Evolutionary conservation across 2,888 invertebrate genomes (phyloP).

Genomic region (Bedellia somnulentella): DNA sequence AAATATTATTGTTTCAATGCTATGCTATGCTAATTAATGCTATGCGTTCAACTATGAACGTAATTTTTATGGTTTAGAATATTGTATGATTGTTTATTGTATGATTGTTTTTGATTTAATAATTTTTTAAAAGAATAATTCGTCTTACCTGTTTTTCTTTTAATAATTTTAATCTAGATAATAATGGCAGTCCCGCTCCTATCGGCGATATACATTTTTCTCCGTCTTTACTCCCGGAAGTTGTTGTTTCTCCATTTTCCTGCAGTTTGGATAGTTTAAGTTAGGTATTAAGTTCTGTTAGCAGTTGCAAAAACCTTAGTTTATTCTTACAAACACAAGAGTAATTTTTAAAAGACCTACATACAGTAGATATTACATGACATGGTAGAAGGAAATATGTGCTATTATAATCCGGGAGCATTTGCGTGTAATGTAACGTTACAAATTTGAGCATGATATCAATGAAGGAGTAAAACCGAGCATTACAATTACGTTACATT

Average conservation of each 20-base stretch:
- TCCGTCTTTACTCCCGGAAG: constrained; percentile 48
- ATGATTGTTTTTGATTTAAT: too few relatives aligned
- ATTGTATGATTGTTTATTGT: too few relatives aligned
- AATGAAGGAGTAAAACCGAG: too few relatives aligned
- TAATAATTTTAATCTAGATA: constrained; percentile 75
- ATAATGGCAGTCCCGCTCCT: constrained; percentile 80
- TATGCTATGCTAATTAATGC: neutral
- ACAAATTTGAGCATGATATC: too few relatives aligned
- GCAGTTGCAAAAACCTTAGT: neutral
- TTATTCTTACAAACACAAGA: too few relatives aligned
- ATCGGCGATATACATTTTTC: constrained; percentile 72
- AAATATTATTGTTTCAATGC: neutral
- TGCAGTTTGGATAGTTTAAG: constrained; percentile 13
- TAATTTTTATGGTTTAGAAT: neutral
- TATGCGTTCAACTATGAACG: neutral
- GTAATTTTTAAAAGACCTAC: too few relatives aligned
- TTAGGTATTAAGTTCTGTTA: constrained; percentile 3
- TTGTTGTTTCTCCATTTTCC: constrained; percentile 45
- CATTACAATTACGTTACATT: too few relatives aligned
- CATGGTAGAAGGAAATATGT: too few relatives aligned
- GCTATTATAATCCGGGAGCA: too few relatives aligned
- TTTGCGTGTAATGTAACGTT: too few relatives aligned
- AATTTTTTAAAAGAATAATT: too few relatives aligned
- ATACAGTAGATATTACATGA: too few relatives aligned
- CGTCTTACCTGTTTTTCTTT: constrained; percentile 79